Evolutionary conservation across 2,113 vertebrate genomes (phyloP).

Genomic region (Paraplagusia blochii): DNA sequence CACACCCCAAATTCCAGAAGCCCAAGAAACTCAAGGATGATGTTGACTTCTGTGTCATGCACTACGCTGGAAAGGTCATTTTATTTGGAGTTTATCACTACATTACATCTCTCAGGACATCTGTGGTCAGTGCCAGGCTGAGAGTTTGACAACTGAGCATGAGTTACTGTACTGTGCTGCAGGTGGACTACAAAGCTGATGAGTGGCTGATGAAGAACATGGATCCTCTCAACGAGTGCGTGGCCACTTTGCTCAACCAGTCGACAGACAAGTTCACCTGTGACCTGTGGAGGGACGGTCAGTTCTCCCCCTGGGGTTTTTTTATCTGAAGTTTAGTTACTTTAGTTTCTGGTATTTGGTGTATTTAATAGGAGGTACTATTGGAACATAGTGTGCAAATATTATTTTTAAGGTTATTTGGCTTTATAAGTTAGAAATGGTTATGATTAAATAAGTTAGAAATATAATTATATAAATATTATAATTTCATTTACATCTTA

Average conservation of each 20-base stretch:
- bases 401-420: no score
- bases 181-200: constrained; percentile 98
- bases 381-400: no score
- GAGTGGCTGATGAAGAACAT: constrained; percentile 99
- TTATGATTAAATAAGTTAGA: no score
- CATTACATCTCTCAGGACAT: no score
- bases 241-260: constrained; percentile 91
- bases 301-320: constrained; percentile 28
- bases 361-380: no score
- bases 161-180: background rate
- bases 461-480: no score
- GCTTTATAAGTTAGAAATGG: no score
- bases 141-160: no score
- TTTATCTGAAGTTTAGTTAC: no score
- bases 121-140: no score
- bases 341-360: no score
- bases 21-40: constrained; percentile 97
- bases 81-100: background rate
- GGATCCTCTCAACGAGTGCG: constrained; percentile 96
- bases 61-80: constrained; percentile 95
- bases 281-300: constrained; percentile 96
- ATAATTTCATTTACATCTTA: no score
- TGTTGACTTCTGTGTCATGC: constrained; percentile 91
- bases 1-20: constrained; percentile 93
- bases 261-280: constrained; percentile 94